A percentile compares a stretch with the other conserved stretches of the same genome.
These are phyloP conservation scores for Isotomurus palustris DNA, from an alignment of 2,888 invertebrate species.

Conservation along the genomic window DNA sequence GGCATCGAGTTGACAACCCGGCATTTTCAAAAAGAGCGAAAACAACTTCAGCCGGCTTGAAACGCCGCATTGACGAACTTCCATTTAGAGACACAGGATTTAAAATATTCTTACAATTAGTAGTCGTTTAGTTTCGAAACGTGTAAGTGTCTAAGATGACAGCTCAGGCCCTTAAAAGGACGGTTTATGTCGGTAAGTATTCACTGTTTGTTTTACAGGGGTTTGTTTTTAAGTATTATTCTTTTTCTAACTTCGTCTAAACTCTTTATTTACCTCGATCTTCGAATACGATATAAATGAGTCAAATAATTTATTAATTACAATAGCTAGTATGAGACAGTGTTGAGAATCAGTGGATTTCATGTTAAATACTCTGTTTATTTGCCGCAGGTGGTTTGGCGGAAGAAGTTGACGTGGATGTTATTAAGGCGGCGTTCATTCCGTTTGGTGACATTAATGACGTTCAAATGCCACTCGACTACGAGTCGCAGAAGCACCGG, in stretches of 20 bases:
- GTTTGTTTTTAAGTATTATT: too few species aligned
- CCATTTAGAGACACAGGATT: too few species aligned
- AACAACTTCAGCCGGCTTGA: too few species aligned
- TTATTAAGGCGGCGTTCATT: slow-evolving; percentile 92
- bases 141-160: slow-evolving; percentile 15
- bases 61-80: too few species aligned
- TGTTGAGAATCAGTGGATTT: too few species aligned
- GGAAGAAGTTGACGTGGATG: slow-evolving; percentile 94
- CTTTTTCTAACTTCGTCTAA: too few species aligned
- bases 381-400: slow-evolving; percentile 64
- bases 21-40: too few species aligned
- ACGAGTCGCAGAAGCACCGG: slow-evolving; percentile 92
- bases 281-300: not conserved
- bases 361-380: not conserved
- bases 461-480: slow-evolving; percentile 95
- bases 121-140: slow-evolving; percentile 3
- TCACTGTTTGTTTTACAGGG: too few species aligned
- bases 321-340: too few species aligned
- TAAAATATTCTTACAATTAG: too few species aligned
- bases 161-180: slow-evolving; percentile 58
- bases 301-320: not conserved
- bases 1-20: too few species aligned
- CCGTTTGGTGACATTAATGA: slow-evolving; percentile 99
- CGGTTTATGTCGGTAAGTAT: slow-evolving; percentile 69
- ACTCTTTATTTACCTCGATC: too few species aligned